Evolutionary conservation across 2,888 invertebrate species (phyloP).

Genomic region (Hymenopus coronatus): DNA sequence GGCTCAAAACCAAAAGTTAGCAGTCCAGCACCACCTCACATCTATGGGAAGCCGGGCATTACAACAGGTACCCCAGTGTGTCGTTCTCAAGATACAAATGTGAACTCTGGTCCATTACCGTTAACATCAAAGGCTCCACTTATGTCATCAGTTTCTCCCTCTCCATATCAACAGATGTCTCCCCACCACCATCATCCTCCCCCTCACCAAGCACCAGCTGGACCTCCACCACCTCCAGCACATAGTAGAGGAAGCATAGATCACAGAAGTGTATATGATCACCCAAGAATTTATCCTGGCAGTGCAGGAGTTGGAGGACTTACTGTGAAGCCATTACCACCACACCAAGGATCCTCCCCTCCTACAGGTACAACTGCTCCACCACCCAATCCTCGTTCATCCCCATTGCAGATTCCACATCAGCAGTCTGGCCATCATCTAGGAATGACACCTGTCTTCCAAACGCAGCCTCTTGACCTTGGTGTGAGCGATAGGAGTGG

Average conservation of each 20-base stretch:
- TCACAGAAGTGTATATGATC: conserved; percentile 45
- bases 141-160: conserved; percentile 49
- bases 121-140: conserved; percentile 57
- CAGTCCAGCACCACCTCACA: conserved; percentile 73
- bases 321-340: conserved; percentile 37
- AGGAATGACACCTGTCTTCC: conserved; percentile 51
- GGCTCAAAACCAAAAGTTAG: conserved; percentile 66
- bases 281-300: conserved; percentile 38
- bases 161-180: conserved; percentile 54
- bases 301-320: conserved; percentile 31
- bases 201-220: conserved; percentile 43
- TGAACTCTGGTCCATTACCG: conserved; percentile 52
- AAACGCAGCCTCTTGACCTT: conserved; percentile 76
- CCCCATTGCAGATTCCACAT: conserved; percentile 28
- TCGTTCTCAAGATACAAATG: conserved; percentile 47
- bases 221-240: conserved; percentile 51
- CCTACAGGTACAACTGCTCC: conserved; percentile 31
- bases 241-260: conserved; percentile 46
- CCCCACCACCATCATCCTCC: conserved; percentile 45
- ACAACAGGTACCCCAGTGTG: conserved; percentile 57
- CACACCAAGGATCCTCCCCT: conserved; percentile 31
- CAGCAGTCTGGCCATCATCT: conserved; percentile 38
- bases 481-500: conserved; percentile 53
- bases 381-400: conserved; percentile 33
- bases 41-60: conserved; percentile 65